Evolutionary conservation across 2,888 invertebrate genomes (phyloP), one percentile per base, ranked within the genome.

Genomic region (Synergus japonicus): DNA sequence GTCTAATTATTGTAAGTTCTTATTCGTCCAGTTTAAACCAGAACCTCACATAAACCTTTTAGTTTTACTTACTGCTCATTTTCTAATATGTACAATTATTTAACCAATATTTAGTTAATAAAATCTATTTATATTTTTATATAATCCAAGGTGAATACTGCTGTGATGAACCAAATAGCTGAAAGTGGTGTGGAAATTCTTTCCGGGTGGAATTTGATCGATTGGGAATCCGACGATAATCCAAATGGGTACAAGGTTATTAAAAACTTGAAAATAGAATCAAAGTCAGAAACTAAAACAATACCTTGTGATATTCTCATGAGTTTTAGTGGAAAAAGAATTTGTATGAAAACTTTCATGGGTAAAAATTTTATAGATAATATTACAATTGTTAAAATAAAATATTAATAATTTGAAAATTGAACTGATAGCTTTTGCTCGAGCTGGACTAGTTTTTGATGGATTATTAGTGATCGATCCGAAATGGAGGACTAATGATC

Each of bases 401-500:
- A 63, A 63, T 63, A 63, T 22, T 77, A 10, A 9, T 12, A 41
- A 43, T 41, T 13, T 5, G 43, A 60, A 41, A 41, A 29, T 66
- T 12, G 49, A 69, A n/a, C 46, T 88, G 87, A 49, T 81, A 93
- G 95, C 95, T 13, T 93, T 95, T 85, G 94, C 93, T 78, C 92
- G 93, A 60, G 90, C 93, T 66, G 94, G 94, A 0, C 88, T 95
- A 43, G 94, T 94, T 0, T 95, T 95, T 89, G 94, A 95, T 83
- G 95, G 95, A 0, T 93, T 94, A 0, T 86, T 96, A 73, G 94
- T 96, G 1, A 95, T 96, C 65, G 94, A 94, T 78, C 92, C 93
- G 0, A 90, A 93, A 76, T 95, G 94, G 84, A 92, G 93, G 67
- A 96, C 96, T 0, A 95, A 95, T 88, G 96, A 96, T 87, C 93